phyloP scores from a whole-genome alignment of 2,113 vertebrate genomes.

The Prunella himalayana region DNA sequence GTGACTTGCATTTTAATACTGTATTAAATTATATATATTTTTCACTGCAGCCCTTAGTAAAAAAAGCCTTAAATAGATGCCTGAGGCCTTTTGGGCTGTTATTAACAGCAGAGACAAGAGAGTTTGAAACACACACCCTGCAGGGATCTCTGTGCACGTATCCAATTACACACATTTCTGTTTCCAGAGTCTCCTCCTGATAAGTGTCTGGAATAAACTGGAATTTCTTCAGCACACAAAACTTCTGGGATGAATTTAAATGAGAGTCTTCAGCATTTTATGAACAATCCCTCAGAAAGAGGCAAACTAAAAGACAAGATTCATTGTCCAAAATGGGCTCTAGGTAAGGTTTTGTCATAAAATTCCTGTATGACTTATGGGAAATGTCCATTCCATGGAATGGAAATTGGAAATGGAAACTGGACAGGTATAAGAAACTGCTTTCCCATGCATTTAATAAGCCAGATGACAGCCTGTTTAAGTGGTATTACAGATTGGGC shows the following conservation, averaged over 20 bases:
- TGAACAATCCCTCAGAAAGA: background rate
- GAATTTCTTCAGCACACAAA: background rate
- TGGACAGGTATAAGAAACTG: background rate
- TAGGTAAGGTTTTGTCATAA: background rate
- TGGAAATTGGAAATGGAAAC: background rate
- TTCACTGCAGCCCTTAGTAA: background rate
- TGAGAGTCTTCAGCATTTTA: background rate
- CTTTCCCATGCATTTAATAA: background rate
- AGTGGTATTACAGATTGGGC: background rate
- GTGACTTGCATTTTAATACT: background rate
- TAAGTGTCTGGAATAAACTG: slow-evolving; percentile 6
- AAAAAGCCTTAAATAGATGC: slow-evolving; percentile 14
- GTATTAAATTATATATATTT: background rate
- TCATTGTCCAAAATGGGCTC: background rate
- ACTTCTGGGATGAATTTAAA: background rate
- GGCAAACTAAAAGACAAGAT: background rate
- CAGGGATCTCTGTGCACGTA: background rate
- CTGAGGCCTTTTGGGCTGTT: background rate
- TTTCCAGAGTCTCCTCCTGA: slow-evolving; percentile 17
- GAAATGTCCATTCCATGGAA: background rate
- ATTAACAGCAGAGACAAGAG: slow-evolving; percentile 14
- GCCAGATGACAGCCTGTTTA: background rate
- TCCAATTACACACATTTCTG: background rate
- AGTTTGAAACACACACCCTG: slow-evolving; percentile 35
- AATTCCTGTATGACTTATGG: background rate